These are phyloP conservation scores for Limnephilus auricula DNA, from an alignment of 2,888 invertebrate species.

Conservation along the genomic window DNA sequence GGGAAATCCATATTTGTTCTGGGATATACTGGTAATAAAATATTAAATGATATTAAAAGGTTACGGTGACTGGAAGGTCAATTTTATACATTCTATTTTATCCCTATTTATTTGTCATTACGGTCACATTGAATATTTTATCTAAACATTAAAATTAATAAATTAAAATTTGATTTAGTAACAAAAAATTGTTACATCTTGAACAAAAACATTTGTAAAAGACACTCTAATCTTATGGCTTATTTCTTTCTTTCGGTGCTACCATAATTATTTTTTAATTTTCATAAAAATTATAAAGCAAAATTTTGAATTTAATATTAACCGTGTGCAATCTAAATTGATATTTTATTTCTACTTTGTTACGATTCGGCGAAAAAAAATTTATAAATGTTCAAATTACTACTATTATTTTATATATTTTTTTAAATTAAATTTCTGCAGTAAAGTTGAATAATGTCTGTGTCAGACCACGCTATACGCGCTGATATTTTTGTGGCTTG, in stretches of 20 bases:
- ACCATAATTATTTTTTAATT: not conserved
- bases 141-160: not conserved
- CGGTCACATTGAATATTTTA: not conserved
- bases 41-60: not conserved
- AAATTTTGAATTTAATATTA: not conserved
- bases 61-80: not conserved
- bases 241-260: not conserved
- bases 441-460: no score
- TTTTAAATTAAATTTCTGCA: no score
- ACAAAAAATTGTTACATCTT: not conserved
- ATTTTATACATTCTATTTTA: not conserved
- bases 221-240: not conserved
- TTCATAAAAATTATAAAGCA: not conserved
- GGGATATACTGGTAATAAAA: not conserved
- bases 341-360: conserved; percentile 23
- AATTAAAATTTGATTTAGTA: not conserved
- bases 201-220: no score
- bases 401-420: no score
- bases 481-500: no score
- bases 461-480: no score
- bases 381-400: not conserved
- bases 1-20: not conserved
- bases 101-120: not conserved
- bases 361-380: not conserved
- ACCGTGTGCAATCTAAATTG: conserved; percentile 5